Evolutionary conservation across 2,797 vertebrate species (phyloP).

Genomic region (Parauchenoglanis ngamensis): DNA sequence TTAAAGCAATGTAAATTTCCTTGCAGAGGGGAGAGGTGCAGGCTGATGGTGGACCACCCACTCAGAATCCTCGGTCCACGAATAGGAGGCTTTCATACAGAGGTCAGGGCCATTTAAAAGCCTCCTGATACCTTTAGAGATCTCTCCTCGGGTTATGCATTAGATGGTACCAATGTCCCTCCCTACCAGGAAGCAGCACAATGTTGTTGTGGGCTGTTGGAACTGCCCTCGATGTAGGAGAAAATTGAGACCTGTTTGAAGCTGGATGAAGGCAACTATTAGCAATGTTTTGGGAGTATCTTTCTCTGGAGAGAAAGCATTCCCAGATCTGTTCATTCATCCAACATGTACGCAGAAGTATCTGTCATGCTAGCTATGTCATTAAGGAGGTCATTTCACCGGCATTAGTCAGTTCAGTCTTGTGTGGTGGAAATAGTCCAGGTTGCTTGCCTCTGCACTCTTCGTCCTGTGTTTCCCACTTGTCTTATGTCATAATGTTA

Average conservation of each 20-base stretch:
- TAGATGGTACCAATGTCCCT: slow-evolving; percentile 55
- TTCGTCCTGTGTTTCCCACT: slow-evolving; percentile 62
- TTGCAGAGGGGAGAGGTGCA: slow-evolving; percentile 66
- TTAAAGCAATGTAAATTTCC: slow-evolving; percentile 77
- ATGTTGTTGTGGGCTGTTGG: slow-evolving; percentile 6
- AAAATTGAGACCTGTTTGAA: slow-evolving; percentile 25
- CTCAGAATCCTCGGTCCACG: slow-evolving; percentile 66
- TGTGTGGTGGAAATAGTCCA: slow-evolving; percentile 24
- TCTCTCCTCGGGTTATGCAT: slow-evolving; percentile 63
- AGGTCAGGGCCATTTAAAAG: slow-evolving; percentile 75
- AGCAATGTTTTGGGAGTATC: slow-evolving; percentile 11
- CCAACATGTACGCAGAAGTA: neutral
- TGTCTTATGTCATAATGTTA: slow-evolving; percentile 54
- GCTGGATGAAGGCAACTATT: slow-evolving; percentile 19
- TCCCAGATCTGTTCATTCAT: slow-evolving; percentile 12
- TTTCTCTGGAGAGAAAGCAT: slow-evolving; percentile 17
- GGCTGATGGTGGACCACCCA: slow-evolving; percentile 74
- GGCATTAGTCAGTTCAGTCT: slow-evolving; percentile 15
- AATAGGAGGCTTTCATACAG: slow-evolving; percentile 73
- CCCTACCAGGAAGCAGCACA: slow-evolving; percentile 22
- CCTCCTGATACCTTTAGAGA: slow-evolving; percentile 69
- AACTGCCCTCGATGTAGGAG: slow-evolving; percentile 12
- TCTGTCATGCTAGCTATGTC: slow-evolving; percentile 11
- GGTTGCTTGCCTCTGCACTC: slow-evolving; percentile 63
- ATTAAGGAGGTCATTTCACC: slow-evolving; percentile 23